Percentiles rank a stretch among this genome's conserved stretches.
Evolutionary conservation across 2,797 vertebrate genomes (phyloP).

Genomic region (Sciaenops ocellatus): DNA sequence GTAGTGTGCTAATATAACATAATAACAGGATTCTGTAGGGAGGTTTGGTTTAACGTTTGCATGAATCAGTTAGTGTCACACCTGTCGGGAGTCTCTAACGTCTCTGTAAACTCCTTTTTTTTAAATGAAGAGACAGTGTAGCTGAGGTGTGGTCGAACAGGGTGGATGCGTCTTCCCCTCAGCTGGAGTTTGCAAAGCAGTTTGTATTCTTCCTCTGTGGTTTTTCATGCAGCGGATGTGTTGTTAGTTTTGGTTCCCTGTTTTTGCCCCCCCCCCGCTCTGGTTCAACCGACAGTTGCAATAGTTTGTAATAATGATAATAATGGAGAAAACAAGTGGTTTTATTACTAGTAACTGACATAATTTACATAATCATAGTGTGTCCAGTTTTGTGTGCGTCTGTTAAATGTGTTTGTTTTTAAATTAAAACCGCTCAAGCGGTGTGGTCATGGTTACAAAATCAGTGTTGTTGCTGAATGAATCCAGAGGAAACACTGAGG

Average conservation of each 20-base stretch:
- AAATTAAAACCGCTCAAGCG: neutral
- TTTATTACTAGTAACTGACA: too few relatives aligned
- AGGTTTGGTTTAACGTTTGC: neutral
- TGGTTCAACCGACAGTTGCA: neutral
- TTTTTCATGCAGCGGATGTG: neutral
- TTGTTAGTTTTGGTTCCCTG: constrained; percentile 14
- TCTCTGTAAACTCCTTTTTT: neutral
- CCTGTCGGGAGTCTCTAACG: neutral
- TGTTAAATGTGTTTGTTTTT: too few relatives aligned
- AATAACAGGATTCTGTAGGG: neutral
- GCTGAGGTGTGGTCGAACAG: neutral
- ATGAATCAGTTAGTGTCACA: too few relatives aligned
- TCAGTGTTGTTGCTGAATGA: constrained; percentile 9
- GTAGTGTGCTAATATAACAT: neutral
- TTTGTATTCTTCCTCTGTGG: neutral
- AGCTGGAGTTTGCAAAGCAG: neutral
- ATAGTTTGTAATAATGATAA: too few relatives aligned
- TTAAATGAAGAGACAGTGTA: neutral
- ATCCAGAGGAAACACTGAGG: constrained; percentile 43
- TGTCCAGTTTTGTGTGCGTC: neutral
- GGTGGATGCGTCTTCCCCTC: neutral
- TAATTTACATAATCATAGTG: neutral
- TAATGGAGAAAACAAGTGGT: too few relatives aligned
- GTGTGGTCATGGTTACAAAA: neutral
- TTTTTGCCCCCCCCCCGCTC: neutral